A percentile compares a stretch with the other conserved stretches of the same genome.
These are phyloP conservation scores for Cinara cedri DNA, from an alignment of 2,888 invertebrate species.

Conservation along the genomic window DNA sequence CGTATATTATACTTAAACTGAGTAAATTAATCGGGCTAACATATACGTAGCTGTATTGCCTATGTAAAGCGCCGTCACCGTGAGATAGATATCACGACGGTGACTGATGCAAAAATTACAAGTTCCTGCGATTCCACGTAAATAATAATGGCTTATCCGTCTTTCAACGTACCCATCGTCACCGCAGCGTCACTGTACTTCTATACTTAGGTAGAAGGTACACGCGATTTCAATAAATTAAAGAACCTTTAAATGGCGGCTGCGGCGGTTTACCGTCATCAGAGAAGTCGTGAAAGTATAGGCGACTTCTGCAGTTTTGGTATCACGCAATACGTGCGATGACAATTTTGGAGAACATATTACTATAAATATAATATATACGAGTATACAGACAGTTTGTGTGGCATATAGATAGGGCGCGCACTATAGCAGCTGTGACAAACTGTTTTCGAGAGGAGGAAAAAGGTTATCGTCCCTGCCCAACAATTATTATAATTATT, in stretches of 20 bases:
- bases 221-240: no score
- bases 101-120: not conserved
- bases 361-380: no score
- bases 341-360: not conserved
- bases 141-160: no score
- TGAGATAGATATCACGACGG: no score
- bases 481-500: slow-evolving; percentile 4
- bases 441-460: slow-evolving; percentile 12
- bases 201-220: no score
- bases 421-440: slow-evolving; percentile 9
- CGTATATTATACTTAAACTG: no score
- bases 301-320: not conserved
- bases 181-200: no score
- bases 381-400: not conserved
- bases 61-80: not conserved
- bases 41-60: not conserved
- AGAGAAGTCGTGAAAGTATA: not conserved
- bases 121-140: not conserved
- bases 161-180: no score
- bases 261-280: not conserved
- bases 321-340: slow-evolving; percentile 9
- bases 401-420: not conserved
- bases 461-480: slow-evolving; percentile 11
- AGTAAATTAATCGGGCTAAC: no score
- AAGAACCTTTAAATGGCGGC: no score